Evolutionary conservation across 2,888 invertebrate genomes (phyloP).

Genomic region (Hylaea fasciaria): DNA sequence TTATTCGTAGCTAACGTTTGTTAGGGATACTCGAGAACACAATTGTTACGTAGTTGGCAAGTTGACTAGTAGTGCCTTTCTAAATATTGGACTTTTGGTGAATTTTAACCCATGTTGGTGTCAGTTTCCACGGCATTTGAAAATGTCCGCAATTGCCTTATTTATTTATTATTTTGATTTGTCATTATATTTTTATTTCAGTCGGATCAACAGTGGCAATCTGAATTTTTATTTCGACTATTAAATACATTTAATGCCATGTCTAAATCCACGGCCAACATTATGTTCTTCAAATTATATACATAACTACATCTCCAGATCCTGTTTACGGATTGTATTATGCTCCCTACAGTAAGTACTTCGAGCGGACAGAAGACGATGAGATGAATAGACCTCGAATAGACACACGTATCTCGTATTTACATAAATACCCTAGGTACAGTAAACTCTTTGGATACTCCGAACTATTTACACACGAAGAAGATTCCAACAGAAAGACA

Average conservation of each 20-base stretch:
- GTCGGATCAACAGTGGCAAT: no score
- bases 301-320: not conserved
- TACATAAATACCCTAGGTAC: conserved; percentile 49
- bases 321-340: conserved; percentile 19
- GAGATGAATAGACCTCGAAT: conserved; percentile 48
- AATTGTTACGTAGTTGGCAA: not conserved
- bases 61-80: no score
- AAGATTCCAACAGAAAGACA: conserved; percentile 25
- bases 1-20: conserved; percentile 32
- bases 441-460: conserved; percentile 32
- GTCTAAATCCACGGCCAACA: not conserved
- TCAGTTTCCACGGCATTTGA: no score
- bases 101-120: no score
- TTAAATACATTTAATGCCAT: not conserved
- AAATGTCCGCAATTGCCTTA: no score
- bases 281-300: not conserved
- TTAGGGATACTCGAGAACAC: conserved; percentile 23
- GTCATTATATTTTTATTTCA: no score
- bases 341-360: conserved; percentile 34
- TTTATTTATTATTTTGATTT: no score
- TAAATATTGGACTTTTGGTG: no score
- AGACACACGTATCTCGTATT: conserved; percentile 44
- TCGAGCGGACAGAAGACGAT: conserved; percentile 39
- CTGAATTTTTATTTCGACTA: no score
- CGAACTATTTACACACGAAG: conserved; percentile 34